A percentile compares a stretch with the other conserved stretches of the same genome.
phyloP scores from a whole-genome alignment of 2,888 invertebrate genomes.

The Chloroclystis v-ata region DNA sequence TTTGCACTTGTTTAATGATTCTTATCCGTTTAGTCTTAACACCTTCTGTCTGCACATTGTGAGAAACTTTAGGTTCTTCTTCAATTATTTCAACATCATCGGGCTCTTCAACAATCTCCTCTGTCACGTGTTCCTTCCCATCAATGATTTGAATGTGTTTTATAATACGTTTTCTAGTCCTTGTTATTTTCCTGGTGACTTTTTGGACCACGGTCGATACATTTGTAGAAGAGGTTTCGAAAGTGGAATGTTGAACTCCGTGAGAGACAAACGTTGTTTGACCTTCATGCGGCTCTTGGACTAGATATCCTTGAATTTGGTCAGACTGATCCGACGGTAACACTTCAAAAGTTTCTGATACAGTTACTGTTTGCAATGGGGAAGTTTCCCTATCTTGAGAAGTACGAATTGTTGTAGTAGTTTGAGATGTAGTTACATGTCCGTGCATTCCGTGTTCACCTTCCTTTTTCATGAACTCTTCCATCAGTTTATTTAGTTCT shows the following conservation, averaged over 20 bases:
- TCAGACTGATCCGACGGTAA: slow-evolving; percentile 28
- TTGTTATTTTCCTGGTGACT: slow-evolving; percentile 85
- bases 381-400: slow-evolving; percentile 36
- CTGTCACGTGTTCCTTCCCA: slow-evolving; percentile 89
- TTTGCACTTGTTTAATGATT: slow-evolving; percentile 83
- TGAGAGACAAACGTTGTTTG: slow-evolving; percentile 33
- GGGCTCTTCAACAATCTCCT: slow-evolving; percentile 91
- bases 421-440: slow-evolving; percentile 20
- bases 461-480: slow-evolving; percentile 53
- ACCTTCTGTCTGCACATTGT: slow-evolving; percentile 49
- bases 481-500: slow-evolving; percentile 39
- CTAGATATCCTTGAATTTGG: slow-evolving; percentile 36
- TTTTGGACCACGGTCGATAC: slow-evolving; percentile 85
- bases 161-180: slow-evolving; percentile 85
- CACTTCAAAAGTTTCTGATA: slow-evolving; percentile 36
- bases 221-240: slow-evolving; percentile 46
- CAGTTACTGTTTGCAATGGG: slow-evolving; percentile 35
- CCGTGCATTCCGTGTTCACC: slow-evolving; percentile 29
- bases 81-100: slow-evolving; percentile 86
- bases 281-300: slow-evolving; percentile 47
- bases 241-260: slow-evolving; percentile 43
- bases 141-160: slow-evolving; percentile 86
- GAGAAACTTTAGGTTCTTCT: slow-evolving; percentile 70
- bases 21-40: slow-evolving; percentile 61
- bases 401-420: slow-evolving; percentile 16